Evolutionary conservation across 2,888 invertebrate genomes (phyloP).

Genomic region (Tiliacea aurago): DNA sequence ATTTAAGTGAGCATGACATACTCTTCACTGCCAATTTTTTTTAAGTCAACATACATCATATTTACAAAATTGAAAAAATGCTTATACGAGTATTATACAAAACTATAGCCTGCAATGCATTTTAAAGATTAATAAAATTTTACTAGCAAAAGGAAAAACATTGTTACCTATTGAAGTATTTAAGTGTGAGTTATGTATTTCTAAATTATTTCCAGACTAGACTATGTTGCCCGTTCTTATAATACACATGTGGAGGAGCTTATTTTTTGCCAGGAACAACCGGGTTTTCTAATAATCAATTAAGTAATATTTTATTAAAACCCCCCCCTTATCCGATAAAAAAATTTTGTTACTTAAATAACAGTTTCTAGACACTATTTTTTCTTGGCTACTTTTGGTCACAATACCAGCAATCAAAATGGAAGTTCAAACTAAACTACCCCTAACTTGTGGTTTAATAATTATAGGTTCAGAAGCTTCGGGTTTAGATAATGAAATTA

Average conservation of each 20-base stretch:
- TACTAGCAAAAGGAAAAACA: too few relatives aligned
- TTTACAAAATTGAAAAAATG: too few relatives aligned
- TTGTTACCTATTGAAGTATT: too few relatives aligned
- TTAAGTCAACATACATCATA: too few relatives aligned
- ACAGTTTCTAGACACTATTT: slow-evolving; percentile 38
- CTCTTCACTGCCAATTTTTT: too few relatives aligned
- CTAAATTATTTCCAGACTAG: not conserved
- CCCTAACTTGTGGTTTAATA: slow-evolving; percentile 61
- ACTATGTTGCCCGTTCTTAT: not conserved
- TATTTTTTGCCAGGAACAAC: not conserved
- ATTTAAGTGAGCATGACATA: too few relatives aligned
- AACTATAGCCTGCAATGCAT: too few relatives aligned
- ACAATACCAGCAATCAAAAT: slow-evolving; percentile 54
- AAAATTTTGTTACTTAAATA: slow-evolving; percentile 1
- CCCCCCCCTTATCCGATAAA: too few relatives aligned
- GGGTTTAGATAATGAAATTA: slow-evolving; percentile 60
- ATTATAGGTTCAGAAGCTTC: slow-evolving; percentile 60
- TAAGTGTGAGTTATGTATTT: not conserved
- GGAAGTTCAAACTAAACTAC: slow-evolving; percentile 51
- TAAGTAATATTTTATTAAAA: too few relatives aligned
- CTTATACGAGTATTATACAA: too few relatives aligned
- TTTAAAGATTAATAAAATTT: too few relatives aligned
- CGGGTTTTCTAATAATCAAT: not conserved
- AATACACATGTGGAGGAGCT: not conserved
- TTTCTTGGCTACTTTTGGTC: slow-evolving; percentile 55